Evolutionary conservation across 2,888 invertebrate species (phyloP), one percentile per base, ranked within the genome.

Genomic region (Alviniconcha strummeri): DNA sequence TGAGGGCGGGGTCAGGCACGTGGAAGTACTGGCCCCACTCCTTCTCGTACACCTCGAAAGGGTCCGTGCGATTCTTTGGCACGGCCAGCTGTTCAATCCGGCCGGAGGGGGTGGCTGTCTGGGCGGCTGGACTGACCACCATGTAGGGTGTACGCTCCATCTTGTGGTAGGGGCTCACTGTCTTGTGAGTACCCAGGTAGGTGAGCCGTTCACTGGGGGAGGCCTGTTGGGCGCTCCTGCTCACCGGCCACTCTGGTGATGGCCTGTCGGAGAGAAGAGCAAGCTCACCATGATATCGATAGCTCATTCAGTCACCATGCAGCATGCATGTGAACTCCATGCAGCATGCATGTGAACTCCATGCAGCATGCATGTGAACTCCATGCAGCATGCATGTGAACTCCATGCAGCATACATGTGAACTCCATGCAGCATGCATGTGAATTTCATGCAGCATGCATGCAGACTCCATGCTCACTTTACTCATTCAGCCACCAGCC

Each of bases 211-310:
- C 87, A 5, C 91, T 86, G 5, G 91, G 86, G 0, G 82, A 83
- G 1, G 89, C 90, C 5, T 86, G 87, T 85, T 86, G 80, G 8
- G 92, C 90, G 6, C 84, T 85, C 9, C 85, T 76, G 11, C 87
- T 88, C 5, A 92, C 91, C 52, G 89, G 89, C 91, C 91, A 91
- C 7, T 91, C 89, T 54, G 92, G 90, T 0, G 90, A 88, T 0
- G 87, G 85, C 84, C 91, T 92, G 88, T 77, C 87, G 86, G 54
- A 83, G 19, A 64, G 72, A 80, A 74, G 36, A 36, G 36, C 36
- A 36, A 36, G 36, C 36, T 36, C 36, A 36, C 3, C 36, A 36
- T 36, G 36, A 17, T 5, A 77, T 84, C 11, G 76, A 81, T 19
- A 57, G 55, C 54, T 81, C 36, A 74, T 56, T 81, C 36, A 36